phyloP scores from a whole-genome alignment of 2,797 vertebrate genomes.

The Melanotaenia pygmaea region DNA sequence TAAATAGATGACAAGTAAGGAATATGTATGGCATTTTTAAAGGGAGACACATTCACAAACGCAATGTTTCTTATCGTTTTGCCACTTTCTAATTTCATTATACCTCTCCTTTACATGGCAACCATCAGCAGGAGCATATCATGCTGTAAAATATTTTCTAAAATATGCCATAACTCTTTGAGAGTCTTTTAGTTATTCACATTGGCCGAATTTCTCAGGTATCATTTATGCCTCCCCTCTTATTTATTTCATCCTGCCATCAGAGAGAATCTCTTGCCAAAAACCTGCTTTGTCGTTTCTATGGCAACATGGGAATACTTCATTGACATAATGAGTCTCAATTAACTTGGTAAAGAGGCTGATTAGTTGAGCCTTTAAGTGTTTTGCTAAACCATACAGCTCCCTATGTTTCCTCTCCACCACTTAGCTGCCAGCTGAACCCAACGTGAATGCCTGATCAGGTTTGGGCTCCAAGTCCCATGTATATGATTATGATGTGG shows the following conservation, averaged over 20 bases:
- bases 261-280: constrained; percentile 63
- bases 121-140: neutral
- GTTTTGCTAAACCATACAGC: constrained; percentile 71
- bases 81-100: neutral
- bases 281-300: constrained; percentile 69
- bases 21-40: constrained; percentile 6
- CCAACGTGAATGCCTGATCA: constrained; percentile 71
- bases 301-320: constrained; percentile 75
- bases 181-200: constrained; percentile 8
- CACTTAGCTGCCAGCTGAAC: constrained; percentile 69
- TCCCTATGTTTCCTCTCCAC: constrained; percentile 58
- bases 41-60: constrained; percentile 6
- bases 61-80: neutral
- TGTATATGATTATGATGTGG: constrained; percentile 61
- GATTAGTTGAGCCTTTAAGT: constrained; percentile 78
- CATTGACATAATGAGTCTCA: constrained; percentile 72
- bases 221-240: constrained; percentile 18
- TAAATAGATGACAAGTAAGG: neutral
- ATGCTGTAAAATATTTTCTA: constrained; percentile 2
- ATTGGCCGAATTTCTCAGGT: constrained; percentile 18
- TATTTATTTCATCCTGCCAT: constrained; percentile 50
- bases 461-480: constrained; percentile 59
- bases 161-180: neutral
- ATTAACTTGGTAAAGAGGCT: constrained; percentile 74
- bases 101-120: neutral